Evolutionary conservation across 1,140 invertebrate genomes (phyloP).

Genomic region (Ridgeia piscesae): DNA sequence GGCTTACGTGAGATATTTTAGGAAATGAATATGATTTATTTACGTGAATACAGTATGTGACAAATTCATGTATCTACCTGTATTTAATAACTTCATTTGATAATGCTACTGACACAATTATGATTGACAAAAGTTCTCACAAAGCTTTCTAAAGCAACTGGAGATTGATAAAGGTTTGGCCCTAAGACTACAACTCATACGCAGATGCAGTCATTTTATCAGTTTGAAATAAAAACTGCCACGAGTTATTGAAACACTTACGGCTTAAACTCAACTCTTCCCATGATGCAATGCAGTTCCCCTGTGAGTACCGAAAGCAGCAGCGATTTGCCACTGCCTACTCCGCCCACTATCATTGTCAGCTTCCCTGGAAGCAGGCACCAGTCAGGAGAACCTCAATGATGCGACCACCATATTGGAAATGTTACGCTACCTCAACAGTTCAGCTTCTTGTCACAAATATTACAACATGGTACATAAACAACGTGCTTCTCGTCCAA

Average conservation of each 20-base stretch:
- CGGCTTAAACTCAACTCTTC: not conserved
- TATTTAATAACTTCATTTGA: too few species aligned
- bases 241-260: too few species aligned
- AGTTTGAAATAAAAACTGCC: not conserved
- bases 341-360: conserved; percentile 54
- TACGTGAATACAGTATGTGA: too few species aligned
- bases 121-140: not conserved
- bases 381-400: not conserved
- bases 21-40: too few species aligned
- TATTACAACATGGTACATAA: too few species aligned
- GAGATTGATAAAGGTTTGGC: too few species aligned
- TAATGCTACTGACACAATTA: not conserved
- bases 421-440: not conserved
- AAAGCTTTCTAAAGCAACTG: too few species aligned
- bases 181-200: not conserved
- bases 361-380: conserved; percentile 46
- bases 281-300: conserved; percentile 45
- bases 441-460: not conserved
- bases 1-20: too few species aligned
- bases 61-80: too few species aligned
- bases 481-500: too few species aligned
- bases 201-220: not conserved
- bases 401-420: not conserved
- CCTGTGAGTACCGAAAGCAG: conserved; percentile 54
- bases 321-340: conserved; percentile 58